Evolutionary conservation across 1,140 invertebrate species (phyloP).

Genomic region (Phthorimaea operculella): DNA sequence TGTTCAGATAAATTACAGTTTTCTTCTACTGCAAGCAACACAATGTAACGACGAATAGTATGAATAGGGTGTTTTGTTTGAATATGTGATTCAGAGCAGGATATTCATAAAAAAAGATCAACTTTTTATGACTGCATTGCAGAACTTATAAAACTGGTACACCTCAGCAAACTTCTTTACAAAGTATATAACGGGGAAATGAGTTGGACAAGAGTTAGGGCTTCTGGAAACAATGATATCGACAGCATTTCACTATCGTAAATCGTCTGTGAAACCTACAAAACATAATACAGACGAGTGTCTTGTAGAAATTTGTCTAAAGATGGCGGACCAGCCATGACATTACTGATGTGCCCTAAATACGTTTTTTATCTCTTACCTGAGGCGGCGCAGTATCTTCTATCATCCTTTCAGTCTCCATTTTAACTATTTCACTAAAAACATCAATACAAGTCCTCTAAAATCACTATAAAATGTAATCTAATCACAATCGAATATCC

Average conservation of each 20-base stretch:
- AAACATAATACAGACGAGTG: no score
- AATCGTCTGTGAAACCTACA: background rate
- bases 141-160: slow-evolving; percentile 5
- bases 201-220: no score
- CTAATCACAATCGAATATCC: slow-evolving; percentile 52
- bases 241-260: no score
- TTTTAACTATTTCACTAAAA: slow-evolving; percentile 60
- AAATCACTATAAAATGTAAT: slow-evolving; percentile 43
- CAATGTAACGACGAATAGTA: no score
- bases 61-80: no score
- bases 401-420: slow-evolving; percentile 65
- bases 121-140: slow-evolving; percentile 16
- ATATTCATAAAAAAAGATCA: background rate
- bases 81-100: no score
- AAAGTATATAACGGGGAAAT: no score
- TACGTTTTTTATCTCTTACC: slow-evolving; percentile 41
- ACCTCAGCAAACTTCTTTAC: background rate
- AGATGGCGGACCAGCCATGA: slow-evolving; percentile 61
- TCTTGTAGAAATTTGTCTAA: slow-evolving; percentile 19
- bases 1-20: no score
- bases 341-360: slow-evolving; percentile 51
- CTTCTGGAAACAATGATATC: no score
- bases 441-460: slow-evolving; percentile 58
- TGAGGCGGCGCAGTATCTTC: slow-evolving; percentile 59
- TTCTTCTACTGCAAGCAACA: no score